Conservation (phyloP, 2,888 invertebrate genomes). For the Thymelicus acteon region DNA sequence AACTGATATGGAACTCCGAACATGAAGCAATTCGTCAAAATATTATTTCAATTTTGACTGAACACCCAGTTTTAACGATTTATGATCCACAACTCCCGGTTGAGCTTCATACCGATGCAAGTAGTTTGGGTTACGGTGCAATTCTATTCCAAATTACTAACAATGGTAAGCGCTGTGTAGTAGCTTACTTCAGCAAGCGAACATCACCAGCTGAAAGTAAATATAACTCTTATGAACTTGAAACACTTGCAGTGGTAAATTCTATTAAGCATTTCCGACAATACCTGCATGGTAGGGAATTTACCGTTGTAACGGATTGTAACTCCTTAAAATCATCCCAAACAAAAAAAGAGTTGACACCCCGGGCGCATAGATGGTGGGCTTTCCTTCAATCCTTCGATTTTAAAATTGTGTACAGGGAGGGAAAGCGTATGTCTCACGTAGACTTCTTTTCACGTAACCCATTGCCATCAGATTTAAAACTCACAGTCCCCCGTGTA, state of each 20-base stretch:
- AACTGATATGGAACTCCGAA: slow-evolving; percentile 13
- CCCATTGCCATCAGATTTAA: background rate
- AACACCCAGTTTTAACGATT: slow-evolving; percentile 38
- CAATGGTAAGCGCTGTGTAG: slow-evolving; percentile 16
- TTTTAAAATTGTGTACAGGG: slow-evolving; percentile 40
- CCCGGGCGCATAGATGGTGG: slow-evolving; percentile 50
- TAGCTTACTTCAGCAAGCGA: slow-evolving; percentile 38
- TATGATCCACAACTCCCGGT: slow-evolving; percentile 35
- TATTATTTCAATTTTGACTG: slow-evolving; percentile 39
- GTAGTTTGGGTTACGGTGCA: slow-evolving; percentile 42
- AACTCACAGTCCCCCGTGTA: background rate
- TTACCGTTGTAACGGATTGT: slow-evolving; percentile 45
- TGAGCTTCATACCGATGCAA: slow-evolving; percentile 44
- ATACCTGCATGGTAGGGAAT: slow-evolving; percentile 42
- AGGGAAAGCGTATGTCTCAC: slow-evolving; percentile 37
- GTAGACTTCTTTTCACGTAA: slow-evolving; percentile 43
- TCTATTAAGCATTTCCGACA: slow-evolving; percentile 48
- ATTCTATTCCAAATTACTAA: slow-evolving; percentile 23
- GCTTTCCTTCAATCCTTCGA: slow-evolving; percentile 46
- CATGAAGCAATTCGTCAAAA: slow-evolving; percentile 24
- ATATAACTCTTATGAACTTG: slow-evolving; percentile 38
- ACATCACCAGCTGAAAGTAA: slow-evolving; percentile 37
- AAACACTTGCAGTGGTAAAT: slow-evolving; percentile 14
- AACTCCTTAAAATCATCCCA: slow-evolving; percentile 49
- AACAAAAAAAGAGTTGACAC: slow-evolving; percentile 46